Evolutionary conservation across 2,797 vertebrate species (phyloP).

Genomic region (Sebastes umbrosus): DNA sequence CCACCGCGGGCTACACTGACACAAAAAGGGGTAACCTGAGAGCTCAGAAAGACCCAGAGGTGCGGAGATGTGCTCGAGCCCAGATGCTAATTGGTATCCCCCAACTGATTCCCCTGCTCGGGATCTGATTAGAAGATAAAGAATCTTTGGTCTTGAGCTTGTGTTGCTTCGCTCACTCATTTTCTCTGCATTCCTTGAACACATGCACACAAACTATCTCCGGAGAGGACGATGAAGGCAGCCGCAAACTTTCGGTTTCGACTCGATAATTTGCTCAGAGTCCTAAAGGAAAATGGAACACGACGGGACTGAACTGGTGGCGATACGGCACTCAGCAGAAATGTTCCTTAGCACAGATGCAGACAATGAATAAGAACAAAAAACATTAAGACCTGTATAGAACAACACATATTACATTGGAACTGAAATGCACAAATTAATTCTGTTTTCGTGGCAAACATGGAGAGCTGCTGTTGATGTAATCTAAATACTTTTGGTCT

Average conservation of each 20-base stretch:
- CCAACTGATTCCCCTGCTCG: constrained; percentile 18
- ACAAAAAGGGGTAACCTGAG: constrained; percentile 49
- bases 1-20: constrained; percentile 40
- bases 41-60: constrained; percentile 51
- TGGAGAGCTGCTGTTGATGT: background rate
- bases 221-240: constrained; percentile 27
- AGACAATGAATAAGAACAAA: background rate
- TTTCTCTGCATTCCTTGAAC: background rate
- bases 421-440: constrained; percentile 3
- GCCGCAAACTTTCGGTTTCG: constrained; percentile 12
- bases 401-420: background rate
- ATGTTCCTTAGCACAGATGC: background rate
- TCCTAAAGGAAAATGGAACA: constrained; percentile 45
- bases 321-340: background rate
- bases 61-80: constrained; percentile 48
- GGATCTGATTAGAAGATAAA: constrained; percentile 60
- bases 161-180: constrained; percentile 13
- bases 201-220: background rate
- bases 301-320: background rate
- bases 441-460: background rate
- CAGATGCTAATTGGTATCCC: constrained; percentile 73
- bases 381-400: background rate
- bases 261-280: constrained; percentile 44
- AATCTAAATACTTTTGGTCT: constrained; percentile 25
- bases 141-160: constrained; percentile 42